Percentiles rank a stretch among this genome's conserved stretches.
Evolutionary conservation across 2,113 vertebrate species (phyloP).

Genomic region (Egretta garzetta): DNA sequence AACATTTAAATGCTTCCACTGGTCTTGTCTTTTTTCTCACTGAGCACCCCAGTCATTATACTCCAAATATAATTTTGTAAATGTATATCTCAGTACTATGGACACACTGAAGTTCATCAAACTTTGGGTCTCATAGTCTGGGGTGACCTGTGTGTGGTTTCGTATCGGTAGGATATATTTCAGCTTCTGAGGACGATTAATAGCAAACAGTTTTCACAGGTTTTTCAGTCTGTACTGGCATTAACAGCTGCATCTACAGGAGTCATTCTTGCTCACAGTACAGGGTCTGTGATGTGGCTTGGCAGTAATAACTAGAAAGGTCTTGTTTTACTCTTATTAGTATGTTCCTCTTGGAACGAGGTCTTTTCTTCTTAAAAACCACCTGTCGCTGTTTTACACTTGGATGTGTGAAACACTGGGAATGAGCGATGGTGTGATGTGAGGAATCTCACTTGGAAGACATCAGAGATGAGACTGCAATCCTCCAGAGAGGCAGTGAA

Average conservation of each 20-base stretch:
- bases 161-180: not conserved
- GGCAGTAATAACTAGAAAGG: not conserved
- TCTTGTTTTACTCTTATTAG: not conserved
- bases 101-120: not conserved
- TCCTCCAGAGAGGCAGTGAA: not conserved
- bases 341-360: not conserved
- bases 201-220: not conserved
- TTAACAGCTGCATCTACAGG: not conserved
- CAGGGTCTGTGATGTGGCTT: not conserved
- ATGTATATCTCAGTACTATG: not conserved
- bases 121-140: not conserved
- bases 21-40: not conserved
- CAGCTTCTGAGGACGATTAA: not conserved
- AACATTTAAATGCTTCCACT: not conserved
- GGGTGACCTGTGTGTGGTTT: not conserved
- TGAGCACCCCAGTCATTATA: not conserved
- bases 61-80: not conserved
- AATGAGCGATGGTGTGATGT: not conserved
- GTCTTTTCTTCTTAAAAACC: not conserved
- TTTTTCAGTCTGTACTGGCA: not conserved
- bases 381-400: not conserved
- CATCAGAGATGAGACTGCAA: not conserved
- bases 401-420: not conserved
- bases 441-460: not conserved
- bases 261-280: not conserved